Evolutionary conservation across 2,797 vertebrate species (phyloP).

Genomic region (Danionella dracula): DNA sequence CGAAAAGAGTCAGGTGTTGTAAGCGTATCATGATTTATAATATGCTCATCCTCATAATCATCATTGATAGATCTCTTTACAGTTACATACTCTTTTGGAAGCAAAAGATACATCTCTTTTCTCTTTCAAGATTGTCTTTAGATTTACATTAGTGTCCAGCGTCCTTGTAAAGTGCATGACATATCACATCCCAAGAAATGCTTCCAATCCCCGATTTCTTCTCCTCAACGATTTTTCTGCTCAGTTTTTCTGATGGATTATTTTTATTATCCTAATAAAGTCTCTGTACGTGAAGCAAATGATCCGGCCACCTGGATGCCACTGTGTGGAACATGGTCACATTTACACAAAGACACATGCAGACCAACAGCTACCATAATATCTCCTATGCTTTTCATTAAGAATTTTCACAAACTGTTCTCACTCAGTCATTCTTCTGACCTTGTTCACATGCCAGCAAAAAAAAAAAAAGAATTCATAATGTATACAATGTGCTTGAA

Average conservation of each 20-base stretch:
- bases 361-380: background rate
- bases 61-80: constrained; percentile 49
- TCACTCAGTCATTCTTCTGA: too few species aligned
- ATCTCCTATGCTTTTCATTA: too few species aligned
- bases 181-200: constrained; percentile 47
- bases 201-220: constrained; percentile 28
- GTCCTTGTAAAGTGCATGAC: constrained; percentile 52
- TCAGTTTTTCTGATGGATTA: constrained; percentile 1
- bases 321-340: constrained; percentile 13
- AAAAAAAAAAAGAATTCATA: too few species aligned
- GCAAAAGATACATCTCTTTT: constrained; percentile 41
- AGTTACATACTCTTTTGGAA: constrained; percentile 54
- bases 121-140: constrained; percentile 38
- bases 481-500: too few species aligned
- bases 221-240: constrained; percentile 27
- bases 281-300: constrained; percentile 37
- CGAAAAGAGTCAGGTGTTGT: constrained; percentile 41
- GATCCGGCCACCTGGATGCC: constrained; percentile 20
- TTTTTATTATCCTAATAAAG: constrained; percentile 35
- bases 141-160: constrained; percentile 35
- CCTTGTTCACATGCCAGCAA: too few species aligned
- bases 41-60: constrained; percentile 55
- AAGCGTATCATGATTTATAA: constrained; percentile 55
- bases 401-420: too few species aligned
- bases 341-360: constrained; percentile 35